Base-by-base conservation (phyloP, 1,140 invertebrate species). In the Pomacea maculata region DNA sequence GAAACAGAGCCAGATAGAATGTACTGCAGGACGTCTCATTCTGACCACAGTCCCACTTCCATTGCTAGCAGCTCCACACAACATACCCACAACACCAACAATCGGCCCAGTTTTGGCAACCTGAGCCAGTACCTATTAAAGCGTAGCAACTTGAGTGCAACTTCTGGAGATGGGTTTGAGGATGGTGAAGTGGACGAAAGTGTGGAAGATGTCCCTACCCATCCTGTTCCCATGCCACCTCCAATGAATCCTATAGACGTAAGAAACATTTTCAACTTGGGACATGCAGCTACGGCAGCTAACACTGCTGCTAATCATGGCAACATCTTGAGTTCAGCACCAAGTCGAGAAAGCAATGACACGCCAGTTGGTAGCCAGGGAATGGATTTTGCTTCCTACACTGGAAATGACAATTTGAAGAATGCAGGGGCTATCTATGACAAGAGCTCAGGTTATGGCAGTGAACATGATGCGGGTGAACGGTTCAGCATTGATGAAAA, bases 391-490 rank as follows among this genome's bases (percentile, higher is more conserved):
- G 81, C 83, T 52, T 89, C 86, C 45, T 85, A 80, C 21, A 85
- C 85, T 78, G 89, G 88, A 10, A 90, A 87, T 34, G 80, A 83
- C 3, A 88, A 86, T 77, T 88, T 85, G 17, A 79, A 86, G 15
- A 86, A 85, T 80, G 86, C 80, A 61, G 76, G 86, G 19, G 17
- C 25, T 57, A 67, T 45, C 25, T 88, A 86, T 64, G 88, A 89
- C 74, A 89, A 89, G 78, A 89, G 88, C 81, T 90, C 89, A 21
- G 89, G 89, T 8, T 90, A 90, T 79, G 89, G 88, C 19, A 90
- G 89, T 83, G 89, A 90, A 75, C 89, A 89, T 80, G 89, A 90
- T 75, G 73, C 57, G n/a, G 84, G 82, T 25, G 89, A 89, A 71
- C 78, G 86, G 55, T 86, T 86, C 65, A 89, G 87, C 78, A 85